Evolutionary conservation across 2,888 invertebrate genomes (phyloP), one percentile per base, ranked within the genome.

Genomic region (Aspidiotus destructor): DNA sequence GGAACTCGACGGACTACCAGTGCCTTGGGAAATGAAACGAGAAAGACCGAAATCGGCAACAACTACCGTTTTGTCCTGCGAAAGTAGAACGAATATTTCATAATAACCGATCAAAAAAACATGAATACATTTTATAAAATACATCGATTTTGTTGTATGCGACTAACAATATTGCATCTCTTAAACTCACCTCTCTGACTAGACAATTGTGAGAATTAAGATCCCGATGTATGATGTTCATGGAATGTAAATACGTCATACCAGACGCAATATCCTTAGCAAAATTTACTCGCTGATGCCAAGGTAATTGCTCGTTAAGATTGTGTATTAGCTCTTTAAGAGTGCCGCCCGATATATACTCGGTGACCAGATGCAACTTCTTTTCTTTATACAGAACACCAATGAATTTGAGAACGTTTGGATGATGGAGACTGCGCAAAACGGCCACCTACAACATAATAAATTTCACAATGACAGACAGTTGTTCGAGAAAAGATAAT

Each of bases 41-140:
- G 95, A 94, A 72, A 96, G 80, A 0, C 96, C 96, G 79, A 96
- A 96, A 81, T 96, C 96, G 1, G 96, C 96, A 16, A 96, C 95
- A 41, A 96, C 92, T 58, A 95, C 93, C 8, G 90, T 88, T 75
- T 87, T 87, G 78, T 95, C 92, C 84, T 87, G 76, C n/a, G 77
- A 75, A 70, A 70, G 64, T 69, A 41, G 58, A 53, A 16, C 64
- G 11, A 3, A 6, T n/a, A n/a, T 3, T 48, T 48, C 48, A 11
- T 48, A 48, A n/a, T 48, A 3, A n/a, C 11, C 48, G n/a, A n/a
- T 11, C n/a, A 6, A 48, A 48, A 48, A 13, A 6, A 48, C 48
- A 48, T 11, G 2, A 6, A n/a, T n/a, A 48, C 1, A 13, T 48
- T 11, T 48, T 48, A 6, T 48, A n/a, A n/a, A n/a, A 28, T 28